Evolutionary conservation across 2,113 vertebrate genomes (phyloP).

Genomic region (Trochalopteron elliotii): DNA sequence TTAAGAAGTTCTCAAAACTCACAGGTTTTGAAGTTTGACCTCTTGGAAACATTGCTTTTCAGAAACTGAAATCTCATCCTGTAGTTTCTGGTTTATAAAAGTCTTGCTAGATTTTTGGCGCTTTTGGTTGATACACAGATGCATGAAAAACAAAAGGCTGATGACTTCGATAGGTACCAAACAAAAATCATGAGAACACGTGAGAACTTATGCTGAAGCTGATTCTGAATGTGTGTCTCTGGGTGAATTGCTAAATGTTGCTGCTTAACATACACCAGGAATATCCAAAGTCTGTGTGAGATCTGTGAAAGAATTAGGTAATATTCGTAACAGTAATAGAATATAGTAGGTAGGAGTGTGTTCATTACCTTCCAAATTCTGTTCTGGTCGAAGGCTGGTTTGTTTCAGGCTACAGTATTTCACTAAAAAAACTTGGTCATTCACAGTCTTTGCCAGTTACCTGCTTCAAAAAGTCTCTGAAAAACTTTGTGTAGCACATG

Average conservation of each 20-base stretch:
- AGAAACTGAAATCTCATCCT: not conserved
- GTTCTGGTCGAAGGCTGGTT: not conserved
- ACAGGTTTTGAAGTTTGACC: not conserved
- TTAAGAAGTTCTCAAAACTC: not conserved
- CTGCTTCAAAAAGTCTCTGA: not conserved
- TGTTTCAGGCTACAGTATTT: not conserved
- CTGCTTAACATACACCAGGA: not conserved
- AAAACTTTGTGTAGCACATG: fast-evolving
- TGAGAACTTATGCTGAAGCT: not conserved
- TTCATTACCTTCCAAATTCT: not conserved
- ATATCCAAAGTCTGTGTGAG: not conserved
- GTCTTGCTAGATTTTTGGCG: not conserved
- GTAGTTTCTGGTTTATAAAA: not conserved
- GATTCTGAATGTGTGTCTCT: not conserved
- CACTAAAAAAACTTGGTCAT: not conserved
- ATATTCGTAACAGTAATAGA: not conserved
- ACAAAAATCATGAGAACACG: not conserved
- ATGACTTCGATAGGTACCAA: not conserved
- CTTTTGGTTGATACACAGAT: not conserved
- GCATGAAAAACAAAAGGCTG: not conserved
- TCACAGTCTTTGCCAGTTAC: not conserved
- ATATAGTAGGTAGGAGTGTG: not conserved
- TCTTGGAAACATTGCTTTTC: not conserved
- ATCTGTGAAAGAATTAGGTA: not conserved
- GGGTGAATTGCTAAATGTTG: not conserved